These are phyloP conservation scores for Ernsta delagoae DNA, from an alignment of 2,888 invertebrate genomes.

Conservation along the genomic window DNA sequence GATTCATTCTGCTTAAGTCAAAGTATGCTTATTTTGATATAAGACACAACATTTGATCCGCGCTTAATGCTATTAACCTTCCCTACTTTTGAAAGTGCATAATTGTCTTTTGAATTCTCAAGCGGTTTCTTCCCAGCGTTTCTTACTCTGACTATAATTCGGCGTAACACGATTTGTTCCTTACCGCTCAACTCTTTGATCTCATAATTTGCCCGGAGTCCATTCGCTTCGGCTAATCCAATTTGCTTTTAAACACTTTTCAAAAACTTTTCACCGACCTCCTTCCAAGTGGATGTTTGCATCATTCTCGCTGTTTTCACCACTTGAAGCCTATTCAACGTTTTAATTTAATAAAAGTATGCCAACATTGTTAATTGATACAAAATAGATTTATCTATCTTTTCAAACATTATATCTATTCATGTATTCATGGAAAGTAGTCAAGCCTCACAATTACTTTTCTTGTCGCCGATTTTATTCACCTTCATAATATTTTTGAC, in stretches of 20 bases:
- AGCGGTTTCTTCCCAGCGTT: constrained; percentile 11
- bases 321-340: constrained; percentile 12
- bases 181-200: constrained; percentile 45
- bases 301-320: constrained; percentile 15
- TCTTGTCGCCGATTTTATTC: background rate
- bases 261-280: constrained; percentile 42
- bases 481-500: background rate
- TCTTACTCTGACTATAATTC: constrained; percentile 39
- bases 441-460: background rate
- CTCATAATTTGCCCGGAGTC: constrained; percentile 47
- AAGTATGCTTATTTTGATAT: background rate
- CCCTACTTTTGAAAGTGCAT: background rate
- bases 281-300: constrained; percentile 24
- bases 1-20: too few species aligned
- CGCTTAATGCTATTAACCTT: background rate
- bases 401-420: background rate
- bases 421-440: background rate
- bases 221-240: constrained; percentile 48
- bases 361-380: background rate
- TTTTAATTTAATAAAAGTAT: constrained; percentile 6
- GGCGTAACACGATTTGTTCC: constrained; percentile 44
- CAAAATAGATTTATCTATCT: background rate
- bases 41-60: background rate
- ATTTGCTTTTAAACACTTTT: constrained; percentile 51
- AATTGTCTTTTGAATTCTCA: constrained; percentile 6